Base-by-base conservation (phyloP, 1,140 invertebrate species). In the Apocrypta bakeri region DNA sequence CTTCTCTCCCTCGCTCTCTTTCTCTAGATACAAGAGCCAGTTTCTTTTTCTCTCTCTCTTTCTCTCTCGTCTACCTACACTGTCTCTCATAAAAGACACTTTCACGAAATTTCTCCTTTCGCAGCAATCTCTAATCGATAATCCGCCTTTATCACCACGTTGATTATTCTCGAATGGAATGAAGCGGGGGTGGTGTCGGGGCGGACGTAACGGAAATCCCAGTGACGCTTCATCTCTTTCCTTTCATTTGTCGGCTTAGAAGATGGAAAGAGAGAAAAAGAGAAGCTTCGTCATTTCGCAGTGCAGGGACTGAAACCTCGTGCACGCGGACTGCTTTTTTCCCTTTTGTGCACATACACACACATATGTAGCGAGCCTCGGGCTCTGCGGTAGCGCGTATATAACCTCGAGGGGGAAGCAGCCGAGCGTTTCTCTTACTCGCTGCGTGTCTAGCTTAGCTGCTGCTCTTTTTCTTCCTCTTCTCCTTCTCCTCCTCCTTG, bases 81-180 rank as follows among this genome's bases (percentile, higher is more conserved):
- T 24, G 31, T 37, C 69, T 72, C n/a, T n/a, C n/a, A n/a, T 72
- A 14, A 7, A 9, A 40, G n/a, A 42, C 72, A 42, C 72, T 74
- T 27, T 74, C 72, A 74, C 40, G 72, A 74, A 74, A 74, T 74
- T 74, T 74, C 72, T 74, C 72, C 40, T 74, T 25, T 42, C 72
- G 27, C 48, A 27, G 72, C 17, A 56, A 56, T 56, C 48, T 6
- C 48, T 21, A 4, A 56, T 56, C 48, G 48, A 56, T 56, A 56
- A 56, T 21, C 3, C 17, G n/a, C 17, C n/a, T 56, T 56, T 56
- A 56, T 56, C 48, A 56, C n/a, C 48, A 3, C 48, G 3, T 6
- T n/a, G n/a, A 3, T 6, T 56, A 6, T 21, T 37, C 33, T 2
- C 33, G 3, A 37, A 56, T 56, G 48, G 9, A 56, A 56, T 56